Evolutionary conservation across 2,797 vertebrate species (phyloP), one percentile per base, ranked within the genome.

Genomic region (Allobates femoralis): DNA sequence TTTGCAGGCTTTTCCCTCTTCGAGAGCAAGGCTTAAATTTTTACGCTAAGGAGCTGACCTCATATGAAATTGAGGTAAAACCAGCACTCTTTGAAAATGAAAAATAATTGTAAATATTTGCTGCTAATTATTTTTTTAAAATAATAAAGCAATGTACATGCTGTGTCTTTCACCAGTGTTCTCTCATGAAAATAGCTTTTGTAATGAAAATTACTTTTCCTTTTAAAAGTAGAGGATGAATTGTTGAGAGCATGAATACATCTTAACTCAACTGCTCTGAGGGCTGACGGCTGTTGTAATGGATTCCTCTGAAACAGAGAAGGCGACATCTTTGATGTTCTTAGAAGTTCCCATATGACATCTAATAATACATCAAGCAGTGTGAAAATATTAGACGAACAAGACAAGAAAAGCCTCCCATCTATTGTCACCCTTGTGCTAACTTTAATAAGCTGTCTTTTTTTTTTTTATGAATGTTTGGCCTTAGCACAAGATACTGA

Each of bases 11-110:
- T 91, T 99, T 99, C 74, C 98, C 98, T 69, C 93, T 99, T 90
- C 95, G 98, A 94, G 98, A 99, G 91, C 98, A 99, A 96, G 98
- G 98, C 91, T 95, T 99, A 90, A 99, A 99, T 94, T 98, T 97
- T 92, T 99, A 98, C 92, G 98, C 98, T 94, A 97, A 99, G 91
- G 98, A 99, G 94, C 95, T 99, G 94, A 99, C 97, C 94, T 96
- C 98, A 90, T 97, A 98, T 69, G 98, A 99, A 96, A 99, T 99
- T 90, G 98, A 99, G 96, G 98, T 99, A 95, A 96, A 89, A 41
- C 67, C 41, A 26, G 34, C 67, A 12, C 15, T 28, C 26, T 66
- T 89, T 74, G 81, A 56, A 21, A 28, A 8, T 34, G 7, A 16
- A 15, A 32, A 53, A 75, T 7, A 37, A 62, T 66, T 67, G 26